phyloP scores from a whole-genome alignment of 1,140 invertebrate genomes.

The Neodiprion fabricii region DNA sequence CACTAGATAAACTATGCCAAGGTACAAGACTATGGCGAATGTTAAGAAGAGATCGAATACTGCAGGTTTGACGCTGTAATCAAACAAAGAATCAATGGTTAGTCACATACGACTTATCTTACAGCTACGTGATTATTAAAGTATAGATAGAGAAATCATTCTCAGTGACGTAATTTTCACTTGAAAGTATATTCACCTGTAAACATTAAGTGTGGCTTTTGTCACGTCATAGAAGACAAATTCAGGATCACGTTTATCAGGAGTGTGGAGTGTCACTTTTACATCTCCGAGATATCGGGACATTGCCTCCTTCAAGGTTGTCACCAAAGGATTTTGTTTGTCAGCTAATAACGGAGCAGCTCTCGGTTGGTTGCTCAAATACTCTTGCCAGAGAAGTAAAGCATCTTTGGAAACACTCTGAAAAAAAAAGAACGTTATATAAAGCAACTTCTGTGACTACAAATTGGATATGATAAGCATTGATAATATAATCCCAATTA shows the following conservation, averaged over 20 bases:
- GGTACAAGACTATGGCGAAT: conserved; percentile 81
- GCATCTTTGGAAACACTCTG: conserved; percentile 77
- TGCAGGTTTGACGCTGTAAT: conserved; percentile 92
- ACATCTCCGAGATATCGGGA: conserved; percentile 79
- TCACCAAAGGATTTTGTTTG: conserved; percentile 71
- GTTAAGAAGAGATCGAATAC: conserved; percentile 96
- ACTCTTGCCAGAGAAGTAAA: conserved; percentile 77
- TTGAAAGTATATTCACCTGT: conserved; percentile 71
- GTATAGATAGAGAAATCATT: conserved; percentile 14
- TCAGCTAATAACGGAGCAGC: conserved; percentile 75
- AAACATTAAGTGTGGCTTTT: conserved; percentile 81
- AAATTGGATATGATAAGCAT: conserved; percentile 1
- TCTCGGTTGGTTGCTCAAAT: conserved; percentile 74
- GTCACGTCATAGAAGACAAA: conserved; percentile 90
- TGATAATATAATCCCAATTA: conserved; percentile 54
- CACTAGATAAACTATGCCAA: conserved; percentile 81
- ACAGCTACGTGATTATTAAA: conserved; percentile 10
- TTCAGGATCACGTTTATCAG: conserved; percentile 90
- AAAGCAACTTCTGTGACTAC: neutral
- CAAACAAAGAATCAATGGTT: conserved; percentile 39
- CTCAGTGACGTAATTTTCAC: no score
- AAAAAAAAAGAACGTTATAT: conserved; percentile 37
- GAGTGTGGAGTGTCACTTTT: conserved; percentile 70
- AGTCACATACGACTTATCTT: neutral
- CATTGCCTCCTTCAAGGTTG: conserved; percentile 76